phyloP scores from a whole-genome alignment of 2,113 vertebrate genomes.

The Pan troglodytes region DNA sequence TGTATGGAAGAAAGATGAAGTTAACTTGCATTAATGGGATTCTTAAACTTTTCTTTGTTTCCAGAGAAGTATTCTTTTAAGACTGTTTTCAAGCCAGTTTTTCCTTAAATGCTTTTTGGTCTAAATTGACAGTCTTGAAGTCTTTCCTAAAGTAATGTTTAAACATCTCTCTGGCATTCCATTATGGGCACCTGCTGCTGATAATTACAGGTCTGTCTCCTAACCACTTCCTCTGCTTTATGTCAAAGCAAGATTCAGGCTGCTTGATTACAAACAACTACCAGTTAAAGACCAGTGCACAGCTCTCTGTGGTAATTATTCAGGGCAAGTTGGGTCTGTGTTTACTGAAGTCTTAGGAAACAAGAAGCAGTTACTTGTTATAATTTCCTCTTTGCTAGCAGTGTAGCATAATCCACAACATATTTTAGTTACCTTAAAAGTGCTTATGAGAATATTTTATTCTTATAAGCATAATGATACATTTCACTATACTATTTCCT shows the following conservation, averaged over 20 bases:
- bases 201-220: conserved; percentile 82
- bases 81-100: conserved; percentile 6
- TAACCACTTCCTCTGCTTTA: conserved; percentile 77
- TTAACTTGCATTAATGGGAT: conserved; percentile 10
- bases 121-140: conserved; percentile 62
- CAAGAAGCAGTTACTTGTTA: conserved; percentile 50
- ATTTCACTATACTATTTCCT: conserved; percentile 28
- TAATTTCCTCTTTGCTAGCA: conserved; percentile 57
- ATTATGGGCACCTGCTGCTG: conserved; percentile 83
- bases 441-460: background rate
- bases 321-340: conserved; percentile 1
- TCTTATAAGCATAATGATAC: no score
- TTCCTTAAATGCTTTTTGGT: conserved; percentile 57
- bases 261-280: conserved; percentile 64
- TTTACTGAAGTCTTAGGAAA: conserved; percentile 44
- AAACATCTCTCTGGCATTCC: conserved; percentile 76
- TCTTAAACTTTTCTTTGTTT: conserved; percentile 56
- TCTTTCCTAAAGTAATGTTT: conserved; percentile 75
- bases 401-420: conserved; percentile 34
- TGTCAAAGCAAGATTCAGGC: conserved; percentile 73
- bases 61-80: conserved; percentile 44
- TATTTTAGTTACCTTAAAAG: conserved; percentile 58
- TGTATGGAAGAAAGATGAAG: background rate
- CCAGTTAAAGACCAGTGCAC: conserved; percentile 14
- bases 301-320: conserved; percentile 43